phyloP scores from a whole-genome alignment of 1,140 invertebrate genomes.

The Pygmarrhopalites habei region DNA sequence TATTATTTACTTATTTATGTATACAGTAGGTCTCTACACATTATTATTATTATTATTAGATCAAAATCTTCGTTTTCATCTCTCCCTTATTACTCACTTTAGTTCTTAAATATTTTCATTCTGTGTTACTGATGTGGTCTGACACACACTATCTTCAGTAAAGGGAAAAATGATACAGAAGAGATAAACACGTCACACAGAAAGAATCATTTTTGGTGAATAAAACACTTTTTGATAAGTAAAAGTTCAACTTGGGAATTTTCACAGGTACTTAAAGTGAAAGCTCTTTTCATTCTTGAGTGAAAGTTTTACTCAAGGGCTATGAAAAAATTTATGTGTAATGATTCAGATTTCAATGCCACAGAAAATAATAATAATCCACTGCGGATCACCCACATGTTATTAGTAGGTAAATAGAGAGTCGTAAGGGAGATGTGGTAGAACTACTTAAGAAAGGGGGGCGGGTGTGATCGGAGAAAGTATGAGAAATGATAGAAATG shows the following conservation, averaged over 20 bases:
- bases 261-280: no score
- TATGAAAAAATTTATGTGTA: no score
- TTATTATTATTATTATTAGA: not conserved
- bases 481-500: not conserved
- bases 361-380: no score
- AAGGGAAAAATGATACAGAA: no score
- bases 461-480: not conserved
- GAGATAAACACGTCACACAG: no score
- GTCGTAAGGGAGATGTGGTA: not conserved
- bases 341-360: no score
- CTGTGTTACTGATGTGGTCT: not conserved
- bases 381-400: not conserved
- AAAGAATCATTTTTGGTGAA: no score
- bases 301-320: no score
- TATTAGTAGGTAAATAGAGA: not conserved
- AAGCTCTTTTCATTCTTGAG: no score
- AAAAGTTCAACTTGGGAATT: no score
- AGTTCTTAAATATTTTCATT: not conserved
- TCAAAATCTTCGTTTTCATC: not conserved
- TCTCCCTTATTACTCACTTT: not conserved
- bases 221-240: no score
- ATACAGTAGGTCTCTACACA: not conserved
- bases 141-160: no score
- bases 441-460: not conserved
- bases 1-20: not conserved